Conservation (phyloP, 2,113 vertebrate genomes). For the Morone saxatilis region DNA sequence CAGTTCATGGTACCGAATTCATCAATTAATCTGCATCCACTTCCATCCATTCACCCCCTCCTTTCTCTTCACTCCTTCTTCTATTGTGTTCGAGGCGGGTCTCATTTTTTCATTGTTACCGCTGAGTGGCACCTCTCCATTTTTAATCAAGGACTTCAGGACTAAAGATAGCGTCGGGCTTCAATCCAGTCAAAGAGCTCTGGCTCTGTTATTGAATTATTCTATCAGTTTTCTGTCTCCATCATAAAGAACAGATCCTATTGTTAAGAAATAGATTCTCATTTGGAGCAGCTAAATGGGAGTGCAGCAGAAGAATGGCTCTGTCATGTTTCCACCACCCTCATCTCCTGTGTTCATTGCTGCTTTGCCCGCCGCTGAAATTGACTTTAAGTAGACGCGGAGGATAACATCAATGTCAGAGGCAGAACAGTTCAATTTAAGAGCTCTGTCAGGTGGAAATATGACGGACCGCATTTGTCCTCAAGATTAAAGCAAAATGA, state of each 20-base stretch:
- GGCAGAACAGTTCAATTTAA: not conserved
- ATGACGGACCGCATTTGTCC: constrained; percentile 32
- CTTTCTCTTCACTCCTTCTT: constrained; percentile 16
- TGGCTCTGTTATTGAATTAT: constrained; percentile 40
- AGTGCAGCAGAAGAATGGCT: constrained; percentile 40
- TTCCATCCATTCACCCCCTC: not conserved
- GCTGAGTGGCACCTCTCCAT: constrained; percentile 52
- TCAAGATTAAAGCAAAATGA: constrained; percentile 16
- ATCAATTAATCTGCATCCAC: constrained; percentile 48
- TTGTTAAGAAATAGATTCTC: constrained; percentile 41
- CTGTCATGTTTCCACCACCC: constrained; percentile 33
- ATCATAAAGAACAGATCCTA: constrained; percentile 24
- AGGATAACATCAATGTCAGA: constrained; percentile 37
- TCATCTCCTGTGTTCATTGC: constrained; percentile 29
- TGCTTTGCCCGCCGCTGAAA: not conserved
- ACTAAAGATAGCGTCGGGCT: constrained; percentile 32
- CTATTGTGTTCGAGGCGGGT: constrained; percentile 26
- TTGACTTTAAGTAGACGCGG: constrained; percentile 25
- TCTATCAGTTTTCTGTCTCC: constrained; percentile 44
- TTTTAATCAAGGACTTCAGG: constrained; percentile 57
- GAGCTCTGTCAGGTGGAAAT: constrained; percentile 31
- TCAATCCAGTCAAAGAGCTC: constrained; percentile 23
- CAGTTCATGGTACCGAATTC: constrained; percentile 42
- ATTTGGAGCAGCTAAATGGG: constrained; percentile 32
- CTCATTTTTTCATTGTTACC: constrained; percentile 3